phyloP scores from a whole-genome alignment of 53 echinoderm and acorn worm species.

The Holothuria leucospilota region DNA sequence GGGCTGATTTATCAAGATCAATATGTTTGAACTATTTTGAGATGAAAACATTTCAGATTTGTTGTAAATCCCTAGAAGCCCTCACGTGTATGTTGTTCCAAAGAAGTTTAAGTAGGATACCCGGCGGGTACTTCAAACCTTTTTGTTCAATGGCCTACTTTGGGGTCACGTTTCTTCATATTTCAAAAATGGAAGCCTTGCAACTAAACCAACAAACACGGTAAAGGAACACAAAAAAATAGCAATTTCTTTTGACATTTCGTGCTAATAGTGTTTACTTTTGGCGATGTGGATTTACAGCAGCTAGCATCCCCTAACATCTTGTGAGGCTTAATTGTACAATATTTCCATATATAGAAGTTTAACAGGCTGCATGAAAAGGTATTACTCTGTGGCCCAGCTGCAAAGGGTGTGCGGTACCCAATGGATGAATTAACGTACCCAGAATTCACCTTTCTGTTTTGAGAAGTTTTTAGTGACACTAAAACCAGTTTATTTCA shows the following conservation, averaged over 20 bases:
- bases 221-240: background rate
- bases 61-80: constrained; percentile 26
- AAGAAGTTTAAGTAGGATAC: constrained; percentile 5
- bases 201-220: constrained; percentile 33
- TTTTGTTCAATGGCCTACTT: constrained; percentile 35
- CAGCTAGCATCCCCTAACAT: too few relatives aligned
- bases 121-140: constrained; percentile 24
- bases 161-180: constrained; percentile 27
- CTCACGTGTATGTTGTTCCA: constrained; percentile 19
- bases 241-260: constrained; percentile 17
- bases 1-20: too few relatives aligned
- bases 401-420: too few relatives aligned
- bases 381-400: too few relatives aligned
- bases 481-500: too few relatives aligned
- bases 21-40: background rate
- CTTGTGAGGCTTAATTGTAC: too few relatives aligned
- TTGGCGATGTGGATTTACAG: too few relatives aligned
- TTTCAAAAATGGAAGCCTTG: background rate
- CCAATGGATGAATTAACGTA: too few relatives aligned
- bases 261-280: constrained; percentile 34
- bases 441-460: too few relatives aligned
- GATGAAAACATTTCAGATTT: constrained; percentile 8
- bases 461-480: too few relatives aligned
- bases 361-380: too few relatives aligned
- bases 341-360: too few relatives aligned